Conservation (phyloP, 2,888 invertebrate species). For the Ptychoptera albimana region DNA sequence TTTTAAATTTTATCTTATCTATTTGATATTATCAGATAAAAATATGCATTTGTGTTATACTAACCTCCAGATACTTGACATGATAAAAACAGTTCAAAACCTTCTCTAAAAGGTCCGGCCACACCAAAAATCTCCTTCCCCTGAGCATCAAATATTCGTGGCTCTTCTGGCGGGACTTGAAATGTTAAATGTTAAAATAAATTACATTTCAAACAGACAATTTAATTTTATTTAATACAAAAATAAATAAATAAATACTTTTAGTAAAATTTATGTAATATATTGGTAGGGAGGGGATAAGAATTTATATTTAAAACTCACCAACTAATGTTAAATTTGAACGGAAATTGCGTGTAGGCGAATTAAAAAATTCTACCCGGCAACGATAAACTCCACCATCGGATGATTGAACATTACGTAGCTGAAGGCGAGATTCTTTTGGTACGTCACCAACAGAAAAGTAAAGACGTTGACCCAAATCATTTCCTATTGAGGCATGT, state of each 20-base stretch:
- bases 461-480: constrained; percentile 57
- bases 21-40: no score
- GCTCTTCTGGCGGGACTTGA: constrained; percentile 64
- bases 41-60: constrained; percentile 12
- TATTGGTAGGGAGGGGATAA: constrained; percentile 10
- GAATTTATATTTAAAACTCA: constrained; percentile 33
- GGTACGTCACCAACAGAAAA: constrained; percentile 56
- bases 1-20: no score
- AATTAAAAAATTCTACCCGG: constrained; percentile 75
- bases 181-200: not conserved
- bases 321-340: constrained; percentile 79
- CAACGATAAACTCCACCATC: constrained; percentile 80
- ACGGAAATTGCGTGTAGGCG: constrained; percentile 73
- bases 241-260: not conserved
- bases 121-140: constrained; percentile 61
- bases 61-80: constrained; percentile 80
- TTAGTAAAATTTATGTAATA: not conserved
- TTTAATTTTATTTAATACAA: no score
- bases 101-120: constrained; percentile 77
- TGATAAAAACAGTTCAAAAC: constrained; percentile 63
- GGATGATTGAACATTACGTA: constrained; percentile 49
- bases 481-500: constrained; percentile 64
- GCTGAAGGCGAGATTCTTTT: constrained; percentile 55
- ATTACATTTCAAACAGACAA: no score
- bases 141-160: constrained; percentile 68